Conservation (phyloP, 2,113 vertebrate genomes). For the Amblyopsis rosae region DNA sequence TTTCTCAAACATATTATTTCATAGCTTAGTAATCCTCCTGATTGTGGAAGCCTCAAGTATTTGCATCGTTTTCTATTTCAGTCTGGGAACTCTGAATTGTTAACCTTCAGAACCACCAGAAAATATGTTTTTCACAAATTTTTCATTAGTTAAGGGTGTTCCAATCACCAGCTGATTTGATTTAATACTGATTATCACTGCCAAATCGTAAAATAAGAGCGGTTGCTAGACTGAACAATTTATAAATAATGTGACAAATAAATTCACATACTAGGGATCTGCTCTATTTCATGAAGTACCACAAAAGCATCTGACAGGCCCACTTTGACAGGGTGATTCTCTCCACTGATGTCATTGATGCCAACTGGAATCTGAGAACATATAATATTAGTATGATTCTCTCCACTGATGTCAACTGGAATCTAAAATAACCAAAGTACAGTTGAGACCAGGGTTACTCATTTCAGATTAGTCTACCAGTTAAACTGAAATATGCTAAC, state of each 20-base stretch:
- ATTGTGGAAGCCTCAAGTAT: no score
- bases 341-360: constrained; percentile 85
- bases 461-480: fast-evolving
- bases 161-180: background rate
- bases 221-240: no score
- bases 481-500: constrained; percentile 64
- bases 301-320: constrained; percentile 95
- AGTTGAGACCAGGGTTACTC: background rate
- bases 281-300: constrained; percentile 90
- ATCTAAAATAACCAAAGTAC: constrained; percentile 73
- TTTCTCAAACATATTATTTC: background rate
- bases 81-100: no score
- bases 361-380: constrained; percentile 84
- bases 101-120: background rate
- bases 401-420: constrained; percentile 86
- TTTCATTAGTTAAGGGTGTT: background rate
- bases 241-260: no score
- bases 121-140: background rate
- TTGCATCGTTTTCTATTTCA: no score
- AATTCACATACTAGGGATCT: constrained; percentile 88
- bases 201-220: no score
- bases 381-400: constrained; percentile 72
- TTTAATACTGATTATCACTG: background rate
- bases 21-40: background rate
- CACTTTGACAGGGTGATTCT: constrained; percentile 93